Conservation (phyloP, 2,888 invertebrate species). For the Philereme vetulata region DNA sequence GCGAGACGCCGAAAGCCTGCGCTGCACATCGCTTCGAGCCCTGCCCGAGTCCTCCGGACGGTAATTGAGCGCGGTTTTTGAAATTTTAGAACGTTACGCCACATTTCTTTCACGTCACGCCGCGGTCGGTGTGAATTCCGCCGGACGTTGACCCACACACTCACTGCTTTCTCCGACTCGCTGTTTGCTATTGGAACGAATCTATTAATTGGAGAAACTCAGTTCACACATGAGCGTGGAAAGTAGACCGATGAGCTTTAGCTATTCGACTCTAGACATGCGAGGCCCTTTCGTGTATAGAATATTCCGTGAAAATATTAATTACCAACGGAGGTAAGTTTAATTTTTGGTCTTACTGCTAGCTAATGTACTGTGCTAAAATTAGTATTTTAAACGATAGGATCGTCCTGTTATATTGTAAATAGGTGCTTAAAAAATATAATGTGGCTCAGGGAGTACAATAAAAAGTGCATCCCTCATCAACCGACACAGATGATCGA, state of each 20-base stretch:
- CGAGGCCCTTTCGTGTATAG: constrained; percentile 36
- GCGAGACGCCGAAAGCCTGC: constrained; percentile 48
- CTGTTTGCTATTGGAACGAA: constrained; percentile 83
- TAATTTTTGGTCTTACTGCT: constrained; percentile 1
- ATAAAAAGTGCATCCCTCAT: no score
- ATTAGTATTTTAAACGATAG: no score
- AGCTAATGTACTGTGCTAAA: background rate
- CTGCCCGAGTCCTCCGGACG: constrained; percentile 62
- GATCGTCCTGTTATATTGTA: no score
- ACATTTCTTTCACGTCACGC: constrained; percentile 79
- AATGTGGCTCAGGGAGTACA: no score
- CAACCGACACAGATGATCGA: background rate
- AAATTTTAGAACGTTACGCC: constrained; percentile 79
- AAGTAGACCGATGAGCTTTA: constrained; percentile 73
- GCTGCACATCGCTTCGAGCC: constrained; percentile 33
- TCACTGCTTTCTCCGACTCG: constrained; percentile 78
- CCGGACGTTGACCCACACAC: constrained; percentile 77
- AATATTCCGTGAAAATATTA: constrained; percentile 29
- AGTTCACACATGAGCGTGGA: constrained; percentile 82
- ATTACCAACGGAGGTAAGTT: constrained; percentile 21
- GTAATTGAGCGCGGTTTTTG: constrained; percentile 70
- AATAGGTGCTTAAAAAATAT: no score
- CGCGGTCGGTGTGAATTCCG: constrained; percentile 77
- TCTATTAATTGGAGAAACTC: constrained; percentile 84
- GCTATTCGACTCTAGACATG: constrained; percentile 44